These are phyloP conservation scores for Rhaphigaster nebulosa DNA, from an alignment of 2,888 invertebrate genomes.

Conservation along the genomic window DNA sequence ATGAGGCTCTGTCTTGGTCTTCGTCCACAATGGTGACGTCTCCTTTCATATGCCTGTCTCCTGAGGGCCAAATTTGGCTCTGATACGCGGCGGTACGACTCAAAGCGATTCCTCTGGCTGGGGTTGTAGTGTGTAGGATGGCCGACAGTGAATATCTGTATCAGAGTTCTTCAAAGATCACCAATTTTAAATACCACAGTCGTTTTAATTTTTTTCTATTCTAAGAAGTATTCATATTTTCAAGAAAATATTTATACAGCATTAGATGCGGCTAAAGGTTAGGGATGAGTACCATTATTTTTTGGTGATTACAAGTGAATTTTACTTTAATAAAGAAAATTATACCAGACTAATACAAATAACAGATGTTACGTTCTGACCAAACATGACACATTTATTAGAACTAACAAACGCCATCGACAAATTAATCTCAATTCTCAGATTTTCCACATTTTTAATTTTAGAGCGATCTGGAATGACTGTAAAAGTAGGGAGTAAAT, in stretches of 20 bases:
- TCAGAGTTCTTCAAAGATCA: not conserved
- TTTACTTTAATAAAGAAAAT: too few species aligned
- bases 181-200: not conserved
- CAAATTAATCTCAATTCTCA: too few species aligned
- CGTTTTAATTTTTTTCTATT: not conserved
- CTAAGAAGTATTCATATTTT: not conserved
- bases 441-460: too few species aligned
- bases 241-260: not conserved
- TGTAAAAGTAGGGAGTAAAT: too few species aligned
- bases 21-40: conserved; percentile 46
- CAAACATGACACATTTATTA: too few species aligned
- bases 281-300: too few species aligned
- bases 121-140: not conserved
- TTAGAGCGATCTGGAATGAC: too few species aligned
- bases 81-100: not conserved
- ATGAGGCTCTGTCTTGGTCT: not conserved
- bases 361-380: too few species aligned
- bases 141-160: not conserved
- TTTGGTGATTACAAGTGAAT: too few species aligned
- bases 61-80: conserved; percentile 16
- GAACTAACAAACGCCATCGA: too few species aligned
- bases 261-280: too few species aligned
- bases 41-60: conserved; percentile 35
- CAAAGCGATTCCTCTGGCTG: not conserved
- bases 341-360: too few species aligned